A percentile compares a stretch with the other conserved stretches of the same genome.
These are phyloP conservation scores for Cyprinella venusta DNA, from an alignment of 2,797 vertebrate genomes.

Conservation along the genomic window DNA sequence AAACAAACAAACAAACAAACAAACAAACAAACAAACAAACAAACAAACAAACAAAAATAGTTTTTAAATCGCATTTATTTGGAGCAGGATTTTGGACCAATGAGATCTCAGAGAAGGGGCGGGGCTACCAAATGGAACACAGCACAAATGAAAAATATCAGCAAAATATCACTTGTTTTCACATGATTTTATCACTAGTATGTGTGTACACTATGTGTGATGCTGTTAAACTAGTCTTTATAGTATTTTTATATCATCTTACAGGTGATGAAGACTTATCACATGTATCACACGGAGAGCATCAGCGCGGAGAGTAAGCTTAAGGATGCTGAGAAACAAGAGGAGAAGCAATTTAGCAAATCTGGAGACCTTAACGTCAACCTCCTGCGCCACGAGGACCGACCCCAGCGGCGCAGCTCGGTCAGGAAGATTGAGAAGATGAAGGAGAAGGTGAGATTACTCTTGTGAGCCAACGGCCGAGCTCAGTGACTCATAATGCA, in stretches of 20 bases:
- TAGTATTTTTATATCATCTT: conserved; percentile 18
- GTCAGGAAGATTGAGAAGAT: conserved; percentile 99
- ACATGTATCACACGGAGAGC: conserved; percentile 99
- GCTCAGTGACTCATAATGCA: conserved; percentile 21
- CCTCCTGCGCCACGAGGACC: conserved; percentile 92
- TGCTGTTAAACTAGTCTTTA: background rate
- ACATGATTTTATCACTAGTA: background rate
- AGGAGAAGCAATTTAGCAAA: conserved; percentile 97
- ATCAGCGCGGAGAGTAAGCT: conserved; percentile 97
- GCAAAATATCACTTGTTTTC: background rate
- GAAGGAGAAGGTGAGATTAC: conserved; percentile 90
- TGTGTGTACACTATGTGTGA: background rate
- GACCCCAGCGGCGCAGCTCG: conserved; percentile 91
- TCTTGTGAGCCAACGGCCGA: background rate
- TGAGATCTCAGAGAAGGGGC: background rate
- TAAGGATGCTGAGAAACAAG: conserved; percentile 98
- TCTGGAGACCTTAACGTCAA: conserved; percentile 93
- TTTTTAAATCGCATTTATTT: background rate
- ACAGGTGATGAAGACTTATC: conserved; percentile 99
- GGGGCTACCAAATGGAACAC: background rate
- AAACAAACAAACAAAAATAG: too few species aligned
- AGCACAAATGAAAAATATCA: background rate
- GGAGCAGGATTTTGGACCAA: background rate
- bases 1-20: too few species aligned
- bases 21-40: too few species aligned